Conservation (phyloP, 2,888 invertebrate genomes). For the Nowickia ferox region DNA sequence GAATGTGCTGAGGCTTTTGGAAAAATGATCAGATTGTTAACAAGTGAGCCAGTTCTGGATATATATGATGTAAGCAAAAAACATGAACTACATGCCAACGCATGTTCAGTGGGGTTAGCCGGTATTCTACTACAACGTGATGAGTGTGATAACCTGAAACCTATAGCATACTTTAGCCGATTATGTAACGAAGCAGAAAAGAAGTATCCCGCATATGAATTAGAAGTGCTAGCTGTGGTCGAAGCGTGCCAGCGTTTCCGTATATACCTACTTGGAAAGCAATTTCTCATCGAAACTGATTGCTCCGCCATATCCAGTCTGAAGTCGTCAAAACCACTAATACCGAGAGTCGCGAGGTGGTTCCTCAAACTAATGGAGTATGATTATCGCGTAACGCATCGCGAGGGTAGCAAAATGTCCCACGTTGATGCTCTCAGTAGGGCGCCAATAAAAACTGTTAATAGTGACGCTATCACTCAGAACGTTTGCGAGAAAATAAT, state of each 20-base stretch:
- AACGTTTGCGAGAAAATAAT: background rate
- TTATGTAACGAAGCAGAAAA: slow-evolving; percentile 53
- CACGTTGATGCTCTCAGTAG: background rate
- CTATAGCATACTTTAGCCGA: slow-evolving; percentile 60
- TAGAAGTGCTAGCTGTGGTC: slow-evolving; percentile 56
- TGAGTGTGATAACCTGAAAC: slow-evolving; percentile 7
- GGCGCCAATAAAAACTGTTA: background rate
- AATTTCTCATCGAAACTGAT: slow-evolving; percentile 60
- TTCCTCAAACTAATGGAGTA: background rate
- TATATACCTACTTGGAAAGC: slow-evolving; percentile 59
- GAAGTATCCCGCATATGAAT: slow-evolving; percentile 59
- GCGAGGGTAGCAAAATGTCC: background rate
- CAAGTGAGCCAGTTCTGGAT: slow-evolving; percentile 60
- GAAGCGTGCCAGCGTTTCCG: slow-evolving; percentile 63
- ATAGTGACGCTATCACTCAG: background rate
- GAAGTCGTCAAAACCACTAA: slow-evolving; percentile 59
- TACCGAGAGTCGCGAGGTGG: slow-evolving; percentile 57
- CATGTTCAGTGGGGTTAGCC: background rate
- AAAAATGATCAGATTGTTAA: slow-evolving; percentile 72
- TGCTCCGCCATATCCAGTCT: slow-evolving; percentile 37
- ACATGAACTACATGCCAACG: slow-evolving; percentile 53
- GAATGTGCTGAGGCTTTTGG: slow-evolving; percentile 54
- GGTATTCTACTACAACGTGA: slow-evolving; percentile 55
- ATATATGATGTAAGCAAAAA: slow-evolving; percentile 60
- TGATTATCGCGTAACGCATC: no score